A percentile compares a stretch with the other conserved stretches of the same genome.
Evolutionary conservation across 1,140 invertebrate species (phyloP).

Genomic region (Drosophila arizonae): DNA sequence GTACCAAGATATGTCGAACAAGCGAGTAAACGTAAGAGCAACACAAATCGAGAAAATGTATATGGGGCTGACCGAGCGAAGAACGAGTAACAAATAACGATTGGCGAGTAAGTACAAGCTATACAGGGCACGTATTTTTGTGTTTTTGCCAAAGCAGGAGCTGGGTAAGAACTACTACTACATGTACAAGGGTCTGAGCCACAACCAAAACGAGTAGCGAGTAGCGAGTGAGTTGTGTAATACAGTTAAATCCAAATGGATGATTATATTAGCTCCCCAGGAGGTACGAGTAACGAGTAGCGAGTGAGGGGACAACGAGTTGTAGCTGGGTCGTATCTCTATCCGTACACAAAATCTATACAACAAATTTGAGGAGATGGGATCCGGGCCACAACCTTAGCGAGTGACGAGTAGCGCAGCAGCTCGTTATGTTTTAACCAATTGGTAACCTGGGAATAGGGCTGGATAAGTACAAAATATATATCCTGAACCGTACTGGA

Average conservation of each 20-base stretch:
- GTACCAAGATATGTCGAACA: background rate
- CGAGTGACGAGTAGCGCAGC: background rate
- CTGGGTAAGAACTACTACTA: background rate
- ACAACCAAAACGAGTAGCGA: conserved; percentile 7
- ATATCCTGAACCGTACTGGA: background rate
- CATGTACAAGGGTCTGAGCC: background rate
- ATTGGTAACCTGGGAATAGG: background rate
- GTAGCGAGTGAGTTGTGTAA: conserved; percentile 11
- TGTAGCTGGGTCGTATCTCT: background rate
- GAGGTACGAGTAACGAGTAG: background rate
- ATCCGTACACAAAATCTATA: background rate
- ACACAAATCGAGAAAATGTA: background rate
- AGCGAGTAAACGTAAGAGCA: no score
- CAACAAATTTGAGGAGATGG: no score
- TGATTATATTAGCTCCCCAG: no score
- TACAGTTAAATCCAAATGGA: background rate
- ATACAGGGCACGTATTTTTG: background rate
- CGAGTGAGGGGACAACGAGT: background rate
- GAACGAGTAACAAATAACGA: background rate
- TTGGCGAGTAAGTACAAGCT: background rate
- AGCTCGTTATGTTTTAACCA: no score
- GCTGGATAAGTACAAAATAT: background rate
- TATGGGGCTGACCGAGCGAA: background rate
- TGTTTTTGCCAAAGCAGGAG: background rate
- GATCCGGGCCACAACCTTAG: no score